These are phyloP conservation scores for Anisognathus igniventris DNA, from an alignment of 2,797 vertebrate genomes.

Conservation along the genomic window DNA sequence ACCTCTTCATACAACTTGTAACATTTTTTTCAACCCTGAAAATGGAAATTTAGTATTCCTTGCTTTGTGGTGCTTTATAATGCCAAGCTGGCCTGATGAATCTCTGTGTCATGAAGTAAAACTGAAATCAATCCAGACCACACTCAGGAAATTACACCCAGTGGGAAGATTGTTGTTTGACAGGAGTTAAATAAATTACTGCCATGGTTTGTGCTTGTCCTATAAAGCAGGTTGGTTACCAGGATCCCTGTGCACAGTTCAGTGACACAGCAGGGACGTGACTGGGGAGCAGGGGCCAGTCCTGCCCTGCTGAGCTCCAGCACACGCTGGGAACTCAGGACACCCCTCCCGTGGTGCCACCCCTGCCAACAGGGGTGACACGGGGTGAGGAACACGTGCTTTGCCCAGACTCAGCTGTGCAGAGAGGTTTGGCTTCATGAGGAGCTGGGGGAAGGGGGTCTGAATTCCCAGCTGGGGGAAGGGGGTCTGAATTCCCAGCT, in stretches of 20 bases:
- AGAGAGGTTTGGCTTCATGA: neutral
- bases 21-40: neutral
- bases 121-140: neutral
- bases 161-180: neutral
- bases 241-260: neutral
- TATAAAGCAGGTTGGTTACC: neutral
- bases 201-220: neutral
- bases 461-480: neutral
- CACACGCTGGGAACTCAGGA: accelerated
- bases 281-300: neutral
- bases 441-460: neutral
- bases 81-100: neutral
- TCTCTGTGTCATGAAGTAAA: neutral
- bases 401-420: accelerated
- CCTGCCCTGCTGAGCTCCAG: neutral
- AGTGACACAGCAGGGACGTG: accelerated
- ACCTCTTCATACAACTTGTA: neutral
- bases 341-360: accelerated
- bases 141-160: neutral
- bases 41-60: neutral
- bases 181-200: neutral
- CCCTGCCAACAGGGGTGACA: accelerated
- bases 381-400: accelerated
- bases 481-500: neutral
- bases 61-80: neutral